Evolutionary conservation across 1,140 invertebrate species (phyloP), one percentile per base, ranked within the genome.

Genomic region (Calephelis nemesis): DNA sequence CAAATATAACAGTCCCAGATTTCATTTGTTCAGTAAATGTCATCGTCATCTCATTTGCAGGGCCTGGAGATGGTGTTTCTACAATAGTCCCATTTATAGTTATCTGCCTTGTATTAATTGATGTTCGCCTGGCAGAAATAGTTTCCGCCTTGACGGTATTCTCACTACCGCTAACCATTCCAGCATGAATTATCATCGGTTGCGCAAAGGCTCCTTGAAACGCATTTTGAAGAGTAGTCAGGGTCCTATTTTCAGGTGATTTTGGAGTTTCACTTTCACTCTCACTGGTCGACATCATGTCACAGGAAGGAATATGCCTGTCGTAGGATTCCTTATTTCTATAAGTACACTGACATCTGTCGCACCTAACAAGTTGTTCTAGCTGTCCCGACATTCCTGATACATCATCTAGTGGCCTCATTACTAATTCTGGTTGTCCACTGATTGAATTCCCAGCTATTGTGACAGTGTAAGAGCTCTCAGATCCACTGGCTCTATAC

Each of bases 321-420:
- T 97, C 95, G 79, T 96, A 98, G 74, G 97, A 98, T 62, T 96
- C 95, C 73, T 95, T 95, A 10, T 97, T 98, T 79, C 97, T 93
- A 83, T 98, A 99, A 4, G 97, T 96, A 77, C 97, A 95, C 77
- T 97, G 96, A 84, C 98, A 99, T 65, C 95, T 94, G 72, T 95
- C 94, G 88, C 98, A 98, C 76, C 96, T 97, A 0, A 98, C 97
- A 13, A 97, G 96, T 72, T 94, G 94, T 74, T 96, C 95, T 49
- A 84, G 87, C 64, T 88, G 90, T 50, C 84, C 87, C 49, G 83
- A 72, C 64, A 75, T 78, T 30, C 77, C 76, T 13, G 87, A 79
- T 66, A 72, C 81, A 62, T 92, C 85, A 75, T 92, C 87, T 50
- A 89, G 76, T n/a, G 87, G 82, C 54, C 87, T 92, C 93, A 89